These are phyloP conservation scores for Heliconius aoede DNA, from an alignment of 2,888 invertebrate species.

Conservation along the genomic window DNA sequence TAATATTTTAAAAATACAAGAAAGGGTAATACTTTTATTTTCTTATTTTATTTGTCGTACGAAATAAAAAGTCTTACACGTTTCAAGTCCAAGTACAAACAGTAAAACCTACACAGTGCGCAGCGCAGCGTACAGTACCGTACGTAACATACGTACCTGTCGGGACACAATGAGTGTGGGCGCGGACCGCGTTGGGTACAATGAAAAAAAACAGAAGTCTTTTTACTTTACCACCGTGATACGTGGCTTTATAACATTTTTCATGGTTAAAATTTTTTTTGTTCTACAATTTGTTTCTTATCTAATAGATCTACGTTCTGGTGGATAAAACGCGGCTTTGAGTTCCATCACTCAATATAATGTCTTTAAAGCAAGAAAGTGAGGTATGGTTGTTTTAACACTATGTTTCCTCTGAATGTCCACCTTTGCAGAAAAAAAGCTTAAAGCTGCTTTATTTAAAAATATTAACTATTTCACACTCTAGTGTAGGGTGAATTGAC, in stretches of 20 bases:
- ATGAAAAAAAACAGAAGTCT: background rate
- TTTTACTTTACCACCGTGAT: background rate
- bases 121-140: background rate
- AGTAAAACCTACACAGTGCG: background rate
- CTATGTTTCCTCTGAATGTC: background rate
- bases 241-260: background rate
- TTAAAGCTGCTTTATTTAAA: no score
- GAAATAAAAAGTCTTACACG: background rate
- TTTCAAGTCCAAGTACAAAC: background rate
- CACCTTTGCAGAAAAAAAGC: no score
- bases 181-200: constrained; percentile 26
- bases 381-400: background rate
- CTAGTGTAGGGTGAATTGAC: no score
- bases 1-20: no score
- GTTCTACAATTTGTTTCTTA: background rate
- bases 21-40: background rate
- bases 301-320: no score
- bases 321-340: background rate
- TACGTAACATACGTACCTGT: constrained; percentile 38
- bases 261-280: background rate
- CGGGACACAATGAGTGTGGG: constrained; percentile 47
- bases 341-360: background rate
- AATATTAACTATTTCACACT: no score
- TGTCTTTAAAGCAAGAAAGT: background rate
- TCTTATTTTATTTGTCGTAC: background rate